Base-by-base conservation (phyloP, 2,113 vertebrate genomes). In the Trogon surrucura region DNA sequence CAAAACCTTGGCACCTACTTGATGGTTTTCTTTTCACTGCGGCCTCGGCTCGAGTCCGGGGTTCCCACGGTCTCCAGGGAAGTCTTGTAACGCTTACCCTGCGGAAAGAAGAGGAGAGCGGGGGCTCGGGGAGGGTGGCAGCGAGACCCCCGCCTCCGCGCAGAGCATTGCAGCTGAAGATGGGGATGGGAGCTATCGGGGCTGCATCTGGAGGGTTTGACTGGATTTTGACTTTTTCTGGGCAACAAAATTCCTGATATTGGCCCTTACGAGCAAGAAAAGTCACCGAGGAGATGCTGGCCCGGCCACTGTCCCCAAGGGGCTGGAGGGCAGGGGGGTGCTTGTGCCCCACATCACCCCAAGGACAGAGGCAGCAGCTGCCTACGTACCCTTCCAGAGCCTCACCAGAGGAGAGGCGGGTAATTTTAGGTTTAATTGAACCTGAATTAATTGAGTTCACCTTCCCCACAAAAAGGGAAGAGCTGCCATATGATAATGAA, bases 1-100 rank as follows among this genome's bases (percentile, higher is more conserved):
- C 38, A 6, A 2, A 79, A 36, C 91, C 81, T 78, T 94, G 95
- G 97, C 98, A 99, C 99, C 98, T 99, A 99, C 99, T 99, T 99
- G 99, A 99, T 99, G 98, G 99, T 98, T 98, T 99, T 99, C 98
- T 99, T 99, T 96, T 99, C 99, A 45, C 98, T 99, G 98, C 99
- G 98, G 93, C 98, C 98, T 97, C 99, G 98, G 97, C 98, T 98
- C 18, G 99, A 99, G 96, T 99, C 99, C 26, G 99, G 99, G 51
- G 99, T 99, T 93, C 99, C 98, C 96, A 98, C 99, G 2, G 98
- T 98, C 97, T 99, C 99, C 98, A 99, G 96, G 96, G 99, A 99
- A 66, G 98, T 99, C 98, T 99, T 99, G 97, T 99, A 99, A 96
- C 99, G 99, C 97, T 99, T 99, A 92, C 99, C 99, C 99, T 99